Evolutionary conservation across 2,797 vertebrate genomes (phyloP).

Genomic region (Fringilla coelebs): DNA sequence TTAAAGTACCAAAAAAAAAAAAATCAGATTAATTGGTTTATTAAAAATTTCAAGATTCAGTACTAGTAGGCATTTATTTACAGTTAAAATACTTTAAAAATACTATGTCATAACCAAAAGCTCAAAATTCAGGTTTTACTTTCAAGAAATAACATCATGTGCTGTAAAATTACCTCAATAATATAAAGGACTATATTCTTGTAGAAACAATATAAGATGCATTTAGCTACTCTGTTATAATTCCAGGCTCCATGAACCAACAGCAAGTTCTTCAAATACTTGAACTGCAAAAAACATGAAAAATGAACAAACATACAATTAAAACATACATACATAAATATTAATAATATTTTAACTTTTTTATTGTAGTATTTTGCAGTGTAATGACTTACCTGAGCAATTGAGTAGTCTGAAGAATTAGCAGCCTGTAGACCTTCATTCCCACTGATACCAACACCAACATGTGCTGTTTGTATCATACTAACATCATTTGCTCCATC

Average conservation of each 20-base stretch:
- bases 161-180: conserved; percentile 81
- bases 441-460: conserved; percentile 96
- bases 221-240: conserved; percentile 92
- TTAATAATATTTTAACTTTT: neutral
- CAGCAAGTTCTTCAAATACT: conserved; percentile 89
- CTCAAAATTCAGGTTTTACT: neutral
- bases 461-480: conserved; percentile 98
- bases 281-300: conserved; percentile 79
- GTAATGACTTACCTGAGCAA: conserved; percentile 86
- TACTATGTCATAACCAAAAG: neutral
- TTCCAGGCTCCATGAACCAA: conserved; percentile 95
- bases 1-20: neutral
- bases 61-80: neutral
- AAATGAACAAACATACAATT: neutral
- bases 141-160: neutral
- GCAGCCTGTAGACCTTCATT: conserved; percentile 98
- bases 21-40: neutral
- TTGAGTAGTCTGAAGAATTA: conserved; percentile 98
- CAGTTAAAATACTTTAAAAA: neutral
- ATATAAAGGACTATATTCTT: conserved; percentile 97
- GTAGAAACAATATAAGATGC: conserved; percentile 96
- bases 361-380: neutral
- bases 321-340: neutral
- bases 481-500: conserved; percentile 98
- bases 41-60: neutral